Conservation (phyloP, 1,140 invertebrate species). For the Oryctes rhinoceros region DNA sequence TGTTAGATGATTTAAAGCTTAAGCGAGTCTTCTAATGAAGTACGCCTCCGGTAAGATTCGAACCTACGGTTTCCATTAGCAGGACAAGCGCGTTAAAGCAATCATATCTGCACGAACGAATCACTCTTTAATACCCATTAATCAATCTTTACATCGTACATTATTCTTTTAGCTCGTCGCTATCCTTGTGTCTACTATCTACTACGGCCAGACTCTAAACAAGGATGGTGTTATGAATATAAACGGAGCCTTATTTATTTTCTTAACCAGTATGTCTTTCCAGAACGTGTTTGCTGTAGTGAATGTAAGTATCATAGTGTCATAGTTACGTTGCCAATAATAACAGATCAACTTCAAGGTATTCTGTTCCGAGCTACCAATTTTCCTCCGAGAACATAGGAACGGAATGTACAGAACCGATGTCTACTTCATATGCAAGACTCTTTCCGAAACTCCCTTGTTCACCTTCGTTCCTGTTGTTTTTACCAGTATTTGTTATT, state of each 20-base stretch:
- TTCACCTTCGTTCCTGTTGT: slow-evolving; percentile 83
- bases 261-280: slow-evolving; percentile 93
- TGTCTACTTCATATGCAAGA: slow-evolving; percentile 93
- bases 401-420: slow-evolving; percentile 93
- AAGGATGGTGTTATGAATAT: slow-evolving; percentile 94
- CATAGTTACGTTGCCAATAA: neutral
- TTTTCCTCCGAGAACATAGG: slow-evolving; percentile 90
- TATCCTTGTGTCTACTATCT: slow-evolving; percentile 87
- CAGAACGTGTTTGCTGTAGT: slow-evolving; percentile 91
- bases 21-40: no score
- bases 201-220: slow-evolving; percentile 85
- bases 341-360: slow-evolving; percentile 69
- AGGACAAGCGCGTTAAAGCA: no score
- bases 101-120: no score
- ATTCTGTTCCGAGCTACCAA: slow-evolving; percentile 89
- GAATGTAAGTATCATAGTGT: slow-evolving; percentile 72
- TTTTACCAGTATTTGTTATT: slow-evolving; percentile 88
- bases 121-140: no score
- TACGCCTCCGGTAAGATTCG: no score
- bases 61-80: no score
- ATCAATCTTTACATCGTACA: no score
- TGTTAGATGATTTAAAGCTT: no score
- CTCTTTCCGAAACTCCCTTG: slow-evolving; percentile 85
- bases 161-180: slow-evolving; percentile 78
- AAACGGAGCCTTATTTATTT: slow-evolving; percentile 93